Conservation (phyloP, 1,140 invertebrate species). For the Hyles vespertilio region DNA sequence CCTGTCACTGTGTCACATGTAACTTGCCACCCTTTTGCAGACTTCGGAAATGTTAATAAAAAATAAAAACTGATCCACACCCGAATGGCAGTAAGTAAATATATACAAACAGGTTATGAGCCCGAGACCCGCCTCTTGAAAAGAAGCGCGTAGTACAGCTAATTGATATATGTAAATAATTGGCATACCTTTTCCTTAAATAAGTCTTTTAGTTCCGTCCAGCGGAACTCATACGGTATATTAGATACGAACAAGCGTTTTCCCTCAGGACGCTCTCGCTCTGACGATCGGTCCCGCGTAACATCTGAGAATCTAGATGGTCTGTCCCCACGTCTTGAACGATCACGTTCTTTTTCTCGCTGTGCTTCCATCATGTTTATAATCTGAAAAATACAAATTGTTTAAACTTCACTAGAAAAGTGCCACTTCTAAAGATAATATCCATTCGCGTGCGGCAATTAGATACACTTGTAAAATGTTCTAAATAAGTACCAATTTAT, state of each 20-base stretch:
- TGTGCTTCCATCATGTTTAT: conserved; percentile 56
- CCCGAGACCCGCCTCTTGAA: no score
- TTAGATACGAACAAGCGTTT: conserved; percentile 95
- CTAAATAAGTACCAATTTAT: no score
- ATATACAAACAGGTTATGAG: no score
- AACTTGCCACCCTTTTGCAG: no score
- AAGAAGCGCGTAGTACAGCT: no score
- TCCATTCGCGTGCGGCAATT: no score
- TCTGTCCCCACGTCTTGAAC: conserved; percentile 63
- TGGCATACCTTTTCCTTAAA: conserved; percentile 80
- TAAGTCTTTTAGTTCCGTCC: conserved; percentile 98
- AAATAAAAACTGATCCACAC: no score
- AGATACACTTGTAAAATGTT: no score
- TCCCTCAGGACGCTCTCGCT: conserved; percentile 60
- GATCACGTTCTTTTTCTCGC: conserved; percentile 68
- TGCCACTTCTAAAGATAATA: not conserved
- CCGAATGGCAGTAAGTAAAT: no score
- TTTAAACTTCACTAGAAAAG: not conserved
- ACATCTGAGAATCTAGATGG: conserved; percentile 72
- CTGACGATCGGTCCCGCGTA: conserved; percentile 54
- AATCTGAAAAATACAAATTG: conserved; percentile 1
- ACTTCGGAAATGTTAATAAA: no score
- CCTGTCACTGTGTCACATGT: no score
- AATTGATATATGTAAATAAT: not conserved
- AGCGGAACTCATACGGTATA: conserved; percentile 97